Base-by-base conservation (phyloP, 2,113 vertebrate species). In the Gymnocephalus cernua region DNA sequence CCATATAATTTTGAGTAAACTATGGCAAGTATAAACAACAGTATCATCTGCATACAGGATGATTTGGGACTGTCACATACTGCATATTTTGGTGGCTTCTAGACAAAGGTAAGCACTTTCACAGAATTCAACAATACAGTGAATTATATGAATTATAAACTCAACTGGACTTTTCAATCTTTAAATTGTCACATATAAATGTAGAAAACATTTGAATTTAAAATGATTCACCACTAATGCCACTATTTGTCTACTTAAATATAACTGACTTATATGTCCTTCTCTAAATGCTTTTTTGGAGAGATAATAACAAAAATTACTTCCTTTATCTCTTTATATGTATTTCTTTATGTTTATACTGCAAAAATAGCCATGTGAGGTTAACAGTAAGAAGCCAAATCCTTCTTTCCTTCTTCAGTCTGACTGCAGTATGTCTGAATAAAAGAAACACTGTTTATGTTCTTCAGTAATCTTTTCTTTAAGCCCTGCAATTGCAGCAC, bases 41-140 rank as follows among this genome's bases (percentile, higher is more conserved):
- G 61, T 68, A 35, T 80, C 41, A 57, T 83, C 62, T 35, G 56
- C n/a, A 53, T 53, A 69, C 2, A 53, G 16, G 19, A 19, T 44
- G 4, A 61, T 79, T 51, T 66, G 6, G 5, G 50, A 65, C 7
- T 16, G 12, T 70, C 14, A 59, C 15, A 13, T 19, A 19, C 9
- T 51, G 19, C 3, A 50, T 25, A 27, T 11, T 19, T 57, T 66
- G 9, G 8, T 77, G 23, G 7, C 38, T 21, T 70, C 2, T 12
- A 3, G 2, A 51, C 6, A 41, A 56, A 57, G 10, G 4, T 27
- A 1, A n/a, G 3, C 4, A 44, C 8, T 12, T 56, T 71, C 5
- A 10, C 38, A 45, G 10, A 72, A 27, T 16, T 44, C 27, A 41
- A 54, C 2, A 25, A 57, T 58, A 29, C 27, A 27, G 3, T 27